Conservation (phyloP, 2,113 vertebrate species). For the Eptesicus fuscus region DNA sequence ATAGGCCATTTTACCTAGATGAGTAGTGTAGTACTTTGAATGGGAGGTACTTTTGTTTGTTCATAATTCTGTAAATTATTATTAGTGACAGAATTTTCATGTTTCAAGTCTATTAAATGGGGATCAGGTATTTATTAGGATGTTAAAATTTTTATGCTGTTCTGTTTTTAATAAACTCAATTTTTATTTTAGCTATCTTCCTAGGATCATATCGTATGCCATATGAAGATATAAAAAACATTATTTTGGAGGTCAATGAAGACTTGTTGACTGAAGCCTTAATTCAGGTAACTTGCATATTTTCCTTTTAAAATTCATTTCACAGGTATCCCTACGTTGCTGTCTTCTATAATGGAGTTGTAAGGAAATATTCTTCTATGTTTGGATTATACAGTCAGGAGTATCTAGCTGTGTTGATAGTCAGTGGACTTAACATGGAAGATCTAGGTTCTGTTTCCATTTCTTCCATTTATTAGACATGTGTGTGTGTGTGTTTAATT, state of each 20-base stretch:
- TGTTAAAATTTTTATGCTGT: not conserved
- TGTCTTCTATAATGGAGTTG: not conserved
- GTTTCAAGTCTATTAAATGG: not conserved
- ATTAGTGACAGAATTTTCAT: not conserved
- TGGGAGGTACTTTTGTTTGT: not conserved
- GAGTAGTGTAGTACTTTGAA: not conserved
- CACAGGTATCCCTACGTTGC: not conserved
- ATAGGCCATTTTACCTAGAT: not conserved
- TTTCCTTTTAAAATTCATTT: slow-evolving; percentile 1
- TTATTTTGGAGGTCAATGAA: slow-evolving; percentile 95
- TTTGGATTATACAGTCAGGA: not conserved
- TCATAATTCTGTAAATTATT: not conserved
- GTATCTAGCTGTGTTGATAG: not conserved
- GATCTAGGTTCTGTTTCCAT: not conserved
- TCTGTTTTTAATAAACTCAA: slow-evolving; percentile 60
- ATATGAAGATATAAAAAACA: slow-evolving; percentile 96
- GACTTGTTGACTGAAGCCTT: slow-evolving; percentile 93
- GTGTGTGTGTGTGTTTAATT: not conserved
- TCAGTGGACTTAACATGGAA: not conserved
- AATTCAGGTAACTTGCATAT: slow-evolving; percentile 90
- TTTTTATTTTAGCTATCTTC: slow-evolving; percentile 93
- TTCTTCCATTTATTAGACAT: not conserved
- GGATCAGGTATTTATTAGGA: not conserved
- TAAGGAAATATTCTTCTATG: not conserved
- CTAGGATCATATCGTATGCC: slow-evolving; percentile 97